A percentile compares a stretch with the other conserved stretches of the same genome.
phyloP scores from a whole-genome alignment of 2,888 invertebrate species.

The Anoplius nigerrimus region DNA sequence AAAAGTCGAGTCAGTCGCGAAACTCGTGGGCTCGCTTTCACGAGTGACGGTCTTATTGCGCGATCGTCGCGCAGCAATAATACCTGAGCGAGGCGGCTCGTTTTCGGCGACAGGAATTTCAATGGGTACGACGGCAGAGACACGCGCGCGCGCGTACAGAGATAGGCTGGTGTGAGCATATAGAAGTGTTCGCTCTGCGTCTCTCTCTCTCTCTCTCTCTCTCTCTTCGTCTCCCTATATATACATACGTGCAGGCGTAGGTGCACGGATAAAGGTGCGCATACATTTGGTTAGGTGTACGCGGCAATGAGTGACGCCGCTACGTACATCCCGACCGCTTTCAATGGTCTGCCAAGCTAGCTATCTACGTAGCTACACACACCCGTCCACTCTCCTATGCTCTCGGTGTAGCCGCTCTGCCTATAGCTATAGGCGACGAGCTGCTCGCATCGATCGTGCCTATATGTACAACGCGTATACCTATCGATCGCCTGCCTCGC shows the following conservation, averaged over 20 bases:
- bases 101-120: constrained; percentile 51
- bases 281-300: no score
- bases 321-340: constrained; percentile 59
- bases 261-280: no score
- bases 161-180: neutral
- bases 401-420: constrained; percentile 49
- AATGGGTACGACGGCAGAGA: constrained; percentile 39
- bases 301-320: constrained; percentile 42
- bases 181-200: no score
- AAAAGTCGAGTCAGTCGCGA: neutral
- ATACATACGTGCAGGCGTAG: constrained; percentile 6
- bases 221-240: constrained; percentile 9
- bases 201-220: no score
- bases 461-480: constrained; percentile 57
- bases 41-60: constrained; percentile 30
- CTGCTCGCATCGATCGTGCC: constrained; percentile 55
- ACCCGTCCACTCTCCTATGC: neutral
- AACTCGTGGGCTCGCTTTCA: constrained; percentile 4
- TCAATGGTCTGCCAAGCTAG: constrained; percentile 60
- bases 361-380: constrained; percentile 30
- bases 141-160: no score
- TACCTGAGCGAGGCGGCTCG: constrained; percentile 25
- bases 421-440: constrained; percentile 50
- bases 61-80: constrained; percentile 34
- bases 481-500: constrained; percentile 53